Percentiles rank a stretch among this genome's conserved stretches.
Evolutionary conservation across 2,888 invertebrate species (phyloP).

Genomic region (Phaonia tiefii): DNA sequence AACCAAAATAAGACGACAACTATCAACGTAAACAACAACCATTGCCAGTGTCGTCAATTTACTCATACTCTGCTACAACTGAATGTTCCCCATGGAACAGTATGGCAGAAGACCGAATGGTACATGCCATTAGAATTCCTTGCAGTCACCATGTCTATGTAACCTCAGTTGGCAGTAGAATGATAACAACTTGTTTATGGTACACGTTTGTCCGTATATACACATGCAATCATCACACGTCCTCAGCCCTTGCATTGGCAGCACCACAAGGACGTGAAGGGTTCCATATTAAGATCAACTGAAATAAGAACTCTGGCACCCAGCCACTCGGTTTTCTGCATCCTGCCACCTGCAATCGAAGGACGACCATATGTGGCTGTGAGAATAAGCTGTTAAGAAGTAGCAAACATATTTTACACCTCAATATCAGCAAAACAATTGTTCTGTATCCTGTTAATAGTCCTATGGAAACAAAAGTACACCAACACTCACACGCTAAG

Average conservation of each 20-base stretch:
- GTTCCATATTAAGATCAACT: neutral
- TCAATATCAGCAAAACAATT: conserved; percentile 49
- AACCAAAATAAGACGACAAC: conserved; percentile 60
- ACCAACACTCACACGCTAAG: neutral
- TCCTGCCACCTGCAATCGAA: neutral
- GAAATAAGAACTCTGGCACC: neutral
- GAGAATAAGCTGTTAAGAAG: conserved; percentile 38
- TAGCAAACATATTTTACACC: conserved; percentile 60
- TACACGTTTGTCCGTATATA: neutral
- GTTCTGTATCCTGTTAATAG: conserved; percentile 33
- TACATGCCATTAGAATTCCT: conserved; percentile 42
- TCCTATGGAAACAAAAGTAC: conserved; percentile 14
- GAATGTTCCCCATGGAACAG: conserved; percentile 10
- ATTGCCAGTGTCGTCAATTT: neutral
- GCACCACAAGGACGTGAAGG: neutral
- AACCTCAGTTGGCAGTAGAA: conserved; percentile 36
- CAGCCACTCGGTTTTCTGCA: neutral
- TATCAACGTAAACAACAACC: conserved; percentile 33
- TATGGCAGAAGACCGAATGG: conserved; percentile 24
- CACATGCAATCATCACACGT: conserved; percentile 44
- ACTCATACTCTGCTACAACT: neutral
- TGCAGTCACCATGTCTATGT: conserved; percentile 34
- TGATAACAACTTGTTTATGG: conserved; percentile 54
- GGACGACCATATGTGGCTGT: conserved; percentile 19
- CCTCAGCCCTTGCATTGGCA: conserved; percentile 8